These are phyloP conservation scores for Chloropsis cyanopogon DNA, from an alignment of 2,113 vertebrate genomes.

Conservation along the genomic window DNA sequence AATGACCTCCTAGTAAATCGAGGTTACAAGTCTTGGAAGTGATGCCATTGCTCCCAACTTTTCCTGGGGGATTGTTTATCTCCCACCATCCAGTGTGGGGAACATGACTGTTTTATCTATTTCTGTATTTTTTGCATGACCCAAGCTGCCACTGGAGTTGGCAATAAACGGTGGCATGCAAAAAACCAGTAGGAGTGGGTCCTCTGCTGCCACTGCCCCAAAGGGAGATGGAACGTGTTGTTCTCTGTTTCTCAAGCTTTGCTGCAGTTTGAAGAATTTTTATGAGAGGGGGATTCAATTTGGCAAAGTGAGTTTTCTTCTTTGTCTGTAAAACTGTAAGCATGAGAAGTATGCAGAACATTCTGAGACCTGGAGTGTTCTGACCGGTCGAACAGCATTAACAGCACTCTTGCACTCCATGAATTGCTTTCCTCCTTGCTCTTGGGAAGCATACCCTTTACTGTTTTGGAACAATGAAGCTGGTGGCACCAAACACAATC, in stretches of 20 bases:
- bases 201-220: not conserved
- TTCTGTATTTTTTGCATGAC: not conserved
- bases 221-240: not conserved
- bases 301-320: not conserved
- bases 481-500: not conserved
- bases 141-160: not conserved
- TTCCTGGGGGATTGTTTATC: not conserved
- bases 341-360: not conserved
- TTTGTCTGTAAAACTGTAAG: not conserved
- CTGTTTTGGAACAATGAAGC: not conserved
- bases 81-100: not conserved
- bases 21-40: not conserved
- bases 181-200: not conserved
- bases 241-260: not conserved
- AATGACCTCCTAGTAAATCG: not conserved
- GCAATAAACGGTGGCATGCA: rapidly evolving
- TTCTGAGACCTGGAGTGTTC: not conserved
- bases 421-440: not conserved
- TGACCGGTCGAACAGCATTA: not conserved
- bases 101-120: not conserved
- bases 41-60: not conserved
- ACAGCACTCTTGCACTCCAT: not conserved
- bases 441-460: not conserved
- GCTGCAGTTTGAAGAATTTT: not conserved
- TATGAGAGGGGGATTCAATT: not conserved